Evolutionary conservation across 2,797 vertebrate species (phyloP).

Genomic region (Chelon auratus): DNA sequence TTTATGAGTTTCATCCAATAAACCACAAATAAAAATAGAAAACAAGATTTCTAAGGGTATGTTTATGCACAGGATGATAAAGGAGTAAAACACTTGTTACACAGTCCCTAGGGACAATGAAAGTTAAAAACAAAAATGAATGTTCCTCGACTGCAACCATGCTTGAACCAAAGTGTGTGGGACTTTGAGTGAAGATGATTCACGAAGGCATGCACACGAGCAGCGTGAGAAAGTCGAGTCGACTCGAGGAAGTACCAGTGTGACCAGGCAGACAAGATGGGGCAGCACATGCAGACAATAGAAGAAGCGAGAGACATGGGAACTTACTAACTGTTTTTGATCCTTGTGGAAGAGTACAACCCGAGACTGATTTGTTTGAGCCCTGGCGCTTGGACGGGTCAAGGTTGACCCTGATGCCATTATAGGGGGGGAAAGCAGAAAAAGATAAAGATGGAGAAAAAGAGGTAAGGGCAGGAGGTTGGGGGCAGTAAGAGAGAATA

Average conservation of each 20-base stretch:
- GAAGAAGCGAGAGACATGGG: conserved; percentile 77
- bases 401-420: conserved; percentile 93
- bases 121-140: conserved; percentile 11
- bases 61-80: conserved; percentile 12
- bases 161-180: conserved; percentile 54
- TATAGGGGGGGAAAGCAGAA: conserved; percentile 65
- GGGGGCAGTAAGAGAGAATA: conserved; percentile 60
- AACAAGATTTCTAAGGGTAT: conserved; percentile 18
- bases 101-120: conserved; percentile 1
- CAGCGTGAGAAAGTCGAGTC: conserved; percentile 28
- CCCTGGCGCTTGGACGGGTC: conserved; percentile 98
- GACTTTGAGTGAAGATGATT: conserved; percentile 18
- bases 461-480: conserved; percentile 47
- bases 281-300: conserved; percentile 57
- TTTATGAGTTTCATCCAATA: conserved; percentile 22
- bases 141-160: conserved; percentile 49
- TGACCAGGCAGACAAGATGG: conserved; percentile 40
- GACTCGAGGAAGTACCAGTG: conserved; percentile 19
- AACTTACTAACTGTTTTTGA: conserved; percentile 98
- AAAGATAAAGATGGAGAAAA: conserved; percentile 70
- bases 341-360: conserved; percentile 95
- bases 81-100: neutral
- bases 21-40: conserved; percentile 30
- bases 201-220: conserved; percentile 67
- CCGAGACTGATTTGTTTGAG: conserved; percentile 96